Base-by-base conservation (phyloP, 92 coral and sea anemone genomes). In the Siderastrea siderea region DNA sequence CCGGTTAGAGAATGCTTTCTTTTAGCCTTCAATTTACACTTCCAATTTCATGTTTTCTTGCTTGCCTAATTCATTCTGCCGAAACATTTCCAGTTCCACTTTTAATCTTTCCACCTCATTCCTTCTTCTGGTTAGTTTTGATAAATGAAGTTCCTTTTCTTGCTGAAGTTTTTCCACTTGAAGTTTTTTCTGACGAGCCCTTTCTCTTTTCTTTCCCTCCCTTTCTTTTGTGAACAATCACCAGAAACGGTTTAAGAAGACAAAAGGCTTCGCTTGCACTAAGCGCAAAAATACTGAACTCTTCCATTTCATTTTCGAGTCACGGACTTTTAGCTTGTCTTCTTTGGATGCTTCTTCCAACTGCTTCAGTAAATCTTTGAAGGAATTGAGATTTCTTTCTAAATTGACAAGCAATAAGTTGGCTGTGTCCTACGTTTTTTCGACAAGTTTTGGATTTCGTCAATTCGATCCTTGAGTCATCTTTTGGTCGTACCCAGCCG, bases 241-340 rank as follows among this genome's bases (percentile, higher is more conserved):
- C 8, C 70, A 62, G 65, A 57, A n/a, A 51, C 14, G 26, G 10
- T 78, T 66, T 62, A 55, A 78, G 65, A 38, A 53, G 69, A 15
- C 68, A 62, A 78, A 78, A 53, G 26, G 68, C 70, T 78, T 78
- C 83, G 46, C 57, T 55, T 6, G 49, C 73, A 68, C 45, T 50
- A 68, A 68, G 63, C 71, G 38, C 63, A 44, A 44, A 51, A 60
- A 55, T 49, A 43, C 51, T 38, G 84, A 38, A 79, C 49, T 79
- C 71, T 49, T 81, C 85, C 49, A 72, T 51, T 81, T 81, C 85
- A 67, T 45, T 10, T 81, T 81, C 85, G 1, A 81, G 74, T 81
- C 85, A 16, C 14, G 60, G 54, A 10, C 26, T 67, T 48, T 81
- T 72, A 50, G 59, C 55, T 81, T 66, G 73, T 81, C 60, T 2